A percentile compares a stretch with the other conserved stretches of the same genome.
Evolutionary conservation across 2,113 vertebrate species (phyloP).

Genomic region (Xiphophorus hellerii): DNA sequence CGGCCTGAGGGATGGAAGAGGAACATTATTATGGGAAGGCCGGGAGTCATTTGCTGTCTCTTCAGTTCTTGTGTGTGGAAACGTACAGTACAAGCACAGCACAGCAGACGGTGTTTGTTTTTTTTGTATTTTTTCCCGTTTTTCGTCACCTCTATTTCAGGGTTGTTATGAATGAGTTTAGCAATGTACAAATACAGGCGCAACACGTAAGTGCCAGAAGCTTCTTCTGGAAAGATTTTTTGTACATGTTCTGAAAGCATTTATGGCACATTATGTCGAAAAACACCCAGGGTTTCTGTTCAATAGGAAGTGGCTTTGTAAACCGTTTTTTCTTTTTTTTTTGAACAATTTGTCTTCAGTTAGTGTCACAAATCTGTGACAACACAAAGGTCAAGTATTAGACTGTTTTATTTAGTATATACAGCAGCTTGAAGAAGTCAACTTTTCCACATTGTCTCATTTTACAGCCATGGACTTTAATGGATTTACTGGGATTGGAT

Average conservation of each 20-base stretch:
- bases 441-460: not conserved
- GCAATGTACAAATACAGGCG: slow-evolving; percentile 43
- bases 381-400: slow-evolving; percentile 4
- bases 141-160: slow-evolving; percentile 47
- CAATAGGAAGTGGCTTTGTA: slow-evolving; percentile 52
- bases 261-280: slow-evolving; percentile 49
- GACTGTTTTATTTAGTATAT: not conserved
- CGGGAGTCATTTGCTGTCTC: slow-evolving; percentile 25
- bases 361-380: slow-evolving; percentile 26
- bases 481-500: not conserved
- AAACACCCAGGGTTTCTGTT: slow-evolving; percentile 50
- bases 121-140: slow-evolving; percentile 1
- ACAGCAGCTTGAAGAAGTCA: not conserved
- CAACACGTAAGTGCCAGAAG: slow-evolving; percentile 46
- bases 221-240: slow-evolving; percentile 39
- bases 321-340: slow-evolving; percentile 30
- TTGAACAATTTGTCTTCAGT: slow-evolving; percentile 27
- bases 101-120: slow-evolving; percentile 20
- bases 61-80: slow-evolving; percentile 3
- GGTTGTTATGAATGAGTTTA: slow-evolving; percentile 31
- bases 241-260: slow-evolving; percentile 43
- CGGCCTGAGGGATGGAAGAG: slow-evolving; percentile 40
- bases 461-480: not conserved
- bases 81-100: slow-evolving; percentile 28
- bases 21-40: slow-evolving; percentile 22